Conservation (phyloP, 2,113 vertebrate genomes). For the Notarius lentiginosus region DNA sequence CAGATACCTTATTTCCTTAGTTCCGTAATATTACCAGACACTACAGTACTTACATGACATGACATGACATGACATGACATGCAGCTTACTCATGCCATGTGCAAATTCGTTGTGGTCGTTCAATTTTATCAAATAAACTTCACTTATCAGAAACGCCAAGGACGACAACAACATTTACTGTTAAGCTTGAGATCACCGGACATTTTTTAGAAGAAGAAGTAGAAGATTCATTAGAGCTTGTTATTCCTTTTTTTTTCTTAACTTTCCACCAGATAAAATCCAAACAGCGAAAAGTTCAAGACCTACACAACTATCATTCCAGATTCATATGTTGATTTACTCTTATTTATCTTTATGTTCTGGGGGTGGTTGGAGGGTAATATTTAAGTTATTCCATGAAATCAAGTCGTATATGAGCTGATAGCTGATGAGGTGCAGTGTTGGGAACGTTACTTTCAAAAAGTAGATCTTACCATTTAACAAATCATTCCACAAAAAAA, state of each 20-base stretch:
- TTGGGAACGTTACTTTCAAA: too few relatives aligned
- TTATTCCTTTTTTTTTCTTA: background rate
- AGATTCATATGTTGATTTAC: background rate
- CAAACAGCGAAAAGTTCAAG: background rate
- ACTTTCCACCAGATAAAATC: background rate
- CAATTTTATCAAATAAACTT: background rate
- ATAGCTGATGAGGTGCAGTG: too few relatives aligned
- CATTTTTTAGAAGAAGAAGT: background rate
- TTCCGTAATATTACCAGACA: background rate
- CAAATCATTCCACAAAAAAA: too few relatives aligned
- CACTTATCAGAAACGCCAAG: background rate
- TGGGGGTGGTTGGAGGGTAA: background rate
- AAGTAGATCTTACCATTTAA: too few relatives aligned
- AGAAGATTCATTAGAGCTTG: background rate
- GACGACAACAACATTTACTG: background rate
- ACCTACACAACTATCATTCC: background rate
- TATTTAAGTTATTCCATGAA: too few relatives aligned
- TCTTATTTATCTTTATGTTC: too few relatives aligned
- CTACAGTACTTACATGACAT: constrained; percentile 1
- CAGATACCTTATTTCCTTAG: constrained; percentile 41
- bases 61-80: background rate
- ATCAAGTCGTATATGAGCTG: too few relatives aligned
- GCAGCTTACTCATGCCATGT: background rate
- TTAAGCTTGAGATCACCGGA: background rate
- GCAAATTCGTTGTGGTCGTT: background rate